Evolutionary conservation across 2,113 vertebrate genomes (phyloP), one percentile per base, ranked within the genome.

Genomic region (Callopanchax toddi): DNA sequence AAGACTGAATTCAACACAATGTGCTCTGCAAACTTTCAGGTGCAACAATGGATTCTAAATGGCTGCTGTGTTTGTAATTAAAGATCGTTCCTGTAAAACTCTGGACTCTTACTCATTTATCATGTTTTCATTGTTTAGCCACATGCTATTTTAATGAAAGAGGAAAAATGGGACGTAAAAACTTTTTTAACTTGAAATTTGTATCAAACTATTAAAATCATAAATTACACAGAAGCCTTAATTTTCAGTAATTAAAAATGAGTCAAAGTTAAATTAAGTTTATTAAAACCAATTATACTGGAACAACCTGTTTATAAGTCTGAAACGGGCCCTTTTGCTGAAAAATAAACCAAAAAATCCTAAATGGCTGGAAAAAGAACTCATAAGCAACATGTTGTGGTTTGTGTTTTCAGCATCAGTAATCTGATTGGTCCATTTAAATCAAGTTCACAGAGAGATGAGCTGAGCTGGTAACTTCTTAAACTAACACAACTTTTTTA

Each of bases 51-150:
- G 26, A 26, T 6, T 26, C 26, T 78, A 85, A 85, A 86, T 85
- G 78, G 82, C 71, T 80, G 79, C 76, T 75, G 74, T 74, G 74
- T 78, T 56, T 85, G 78, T 77, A 85, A 85, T 87, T 84, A 79
- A 87, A 60, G 77, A 66, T 70, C 48, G 61, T 68, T 74, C 72
- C 73, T 74, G 43, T 71, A 79, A 80, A 78, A 83, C 60, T 62
- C 78, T 50, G 40, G 34, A 53, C 37, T 70, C 17, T 51, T 71
- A 42, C 58, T 62, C 59, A 69, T 81, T 72, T 82, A 55, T 48
- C 42, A 61, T 78, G 75, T 63, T 60, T 71, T 67, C 50, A 46
- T 45, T 20, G 11, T 83, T 74, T 74, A 77, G 37, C 74, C 25
- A 11, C 22, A 7, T 23, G 76, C 74, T 74, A 67, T 44, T 60